Conservation (phyloP, 1,140 invertebrate genomes). For the Achroia grisella region DNA sequence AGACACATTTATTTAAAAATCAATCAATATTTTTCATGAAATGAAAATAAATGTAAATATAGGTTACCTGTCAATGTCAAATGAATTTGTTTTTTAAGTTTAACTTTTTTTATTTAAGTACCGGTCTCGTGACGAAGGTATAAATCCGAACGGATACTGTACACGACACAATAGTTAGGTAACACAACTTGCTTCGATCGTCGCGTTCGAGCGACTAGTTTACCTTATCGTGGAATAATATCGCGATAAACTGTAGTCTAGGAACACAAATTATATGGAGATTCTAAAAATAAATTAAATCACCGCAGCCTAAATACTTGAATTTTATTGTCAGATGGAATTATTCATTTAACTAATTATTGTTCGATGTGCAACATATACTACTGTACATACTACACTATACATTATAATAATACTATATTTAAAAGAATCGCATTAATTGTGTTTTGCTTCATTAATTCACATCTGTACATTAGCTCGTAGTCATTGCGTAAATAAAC, state of each 20-base stretch:
- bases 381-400: too few relatives aligned
- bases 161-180: too few relatives aligned
- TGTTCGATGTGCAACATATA: too few relatives aligned
- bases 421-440: too few relatives aligned
- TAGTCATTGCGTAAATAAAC: too few relatives aligned
- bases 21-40: constrained; percentile 7
- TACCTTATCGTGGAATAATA: constrained; percentile 4
- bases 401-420: too few relatives aligned
- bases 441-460: too few relatives aligned
- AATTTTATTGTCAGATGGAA: too few relatives aligned
- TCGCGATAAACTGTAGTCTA: background rate
- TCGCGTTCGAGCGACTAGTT: constrained; percentile 7
- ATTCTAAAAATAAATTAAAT: constrained; percentile 9
- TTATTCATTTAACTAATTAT: too few relatives aligned
- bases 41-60: constrained; percentile 3
- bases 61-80: constrained; percentile 41
- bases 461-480: too few relatives aligned
- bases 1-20: background rate
- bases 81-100: constrained; percentile 25
- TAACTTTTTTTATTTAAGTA: constrained; percentile 14
- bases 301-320: too few relatives aligned
- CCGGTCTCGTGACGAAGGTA: background rate
- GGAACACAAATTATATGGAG: too few relatives aligned
- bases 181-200: constrained; percentile 11
- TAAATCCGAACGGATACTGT: background rate